Evolutionary conservation across 2,113 vertebrate genomes (phyloP).

Genomic region (Paracanthobrama guichenoti): DNA sequence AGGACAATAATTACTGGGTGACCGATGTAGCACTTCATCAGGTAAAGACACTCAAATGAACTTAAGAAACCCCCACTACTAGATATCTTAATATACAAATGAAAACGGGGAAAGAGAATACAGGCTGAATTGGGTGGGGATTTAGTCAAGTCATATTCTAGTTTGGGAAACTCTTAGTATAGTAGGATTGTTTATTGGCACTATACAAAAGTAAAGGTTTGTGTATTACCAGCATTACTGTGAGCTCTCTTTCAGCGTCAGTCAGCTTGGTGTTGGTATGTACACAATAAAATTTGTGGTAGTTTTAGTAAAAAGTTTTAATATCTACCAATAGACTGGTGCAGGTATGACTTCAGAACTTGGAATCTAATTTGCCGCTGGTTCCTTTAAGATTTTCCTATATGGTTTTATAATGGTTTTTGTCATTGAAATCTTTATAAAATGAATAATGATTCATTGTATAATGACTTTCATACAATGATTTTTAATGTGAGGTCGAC

Average conservation of each 20-base stretch:
- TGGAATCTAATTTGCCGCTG: no score
- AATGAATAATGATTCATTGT: no score
- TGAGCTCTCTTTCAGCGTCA: neutral
- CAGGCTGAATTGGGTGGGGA: neutral
- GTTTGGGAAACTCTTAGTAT: no score
- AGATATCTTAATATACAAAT: neutral
- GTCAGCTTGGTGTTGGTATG: neutral
- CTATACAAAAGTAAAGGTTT: neutral
- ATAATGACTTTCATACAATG: no score
- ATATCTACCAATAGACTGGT: neutral
- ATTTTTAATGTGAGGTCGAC: neutral
- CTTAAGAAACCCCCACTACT: neutral
- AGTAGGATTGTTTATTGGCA: no score
- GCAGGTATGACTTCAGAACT: no score
- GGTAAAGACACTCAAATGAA: conserved; percentile 70
- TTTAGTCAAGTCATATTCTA: neutral
- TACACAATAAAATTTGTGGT: neutral
- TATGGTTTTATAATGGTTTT: no score
- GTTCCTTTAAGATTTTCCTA: no score
- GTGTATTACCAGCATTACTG: no score
- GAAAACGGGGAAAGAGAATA: neutral
- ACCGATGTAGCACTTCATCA: conserved; percentile 98
- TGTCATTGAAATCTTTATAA: no score
- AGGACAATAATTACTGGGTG: conserved; percentile 91
- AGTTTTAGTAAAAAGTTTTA: no score